Percentiles rank a stretch among this genome's conserved stretches.
Conservation (phyloP, 2,113 vertebrate species). For the Menura novaehollandiae region DNA sequence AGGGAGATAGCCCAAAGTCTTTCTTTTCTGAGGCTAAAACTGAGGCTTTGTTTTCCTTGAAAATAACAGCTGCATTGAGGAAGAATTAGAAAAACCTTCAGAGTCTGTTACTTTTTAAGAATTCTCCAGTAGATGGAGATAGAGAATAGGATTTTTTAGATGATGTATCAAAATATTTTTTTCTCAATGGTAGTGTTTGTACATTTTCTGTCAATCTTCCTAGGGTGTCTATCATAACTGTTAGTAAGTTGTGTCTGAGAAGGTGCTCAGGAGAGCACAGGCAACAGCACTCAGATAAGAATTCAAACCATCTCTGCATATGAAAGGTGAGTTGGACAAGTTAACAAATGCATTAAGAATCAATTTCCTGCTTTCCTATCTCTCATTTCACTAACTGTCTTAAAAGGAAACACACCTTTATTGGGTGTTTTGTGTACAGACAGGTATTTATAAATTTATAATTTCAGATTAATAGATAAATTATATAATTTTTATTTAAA, state of each 20-base stretch:
- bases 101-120: background rate
- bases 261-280: background rate
- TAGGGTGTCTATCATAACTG: background rate
- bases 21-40: background rate
- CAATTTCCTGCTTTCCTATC: background rate
- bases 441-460: background rate
- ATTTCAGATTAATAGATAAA: background rate
- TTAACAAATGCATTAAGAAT: background rate
- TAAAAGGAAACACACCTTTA: background rate
- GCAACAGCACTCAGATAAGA: background rate
- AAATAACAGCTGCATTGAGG: background rate
- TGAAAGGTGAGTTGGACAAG: background rate
- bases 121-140: conserved; percentile 36
- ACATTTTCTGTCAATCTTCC: background rate
- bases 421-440: background rate
- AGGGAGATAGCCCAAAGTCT: rapidly evolving
- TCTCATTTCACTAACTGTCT: background rate
- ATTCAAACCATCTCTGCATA: background rate
- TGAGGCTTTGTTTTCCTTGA: background rate
- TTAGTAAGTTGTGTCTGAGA: background rate
- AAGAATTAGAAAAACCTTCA: background rate
- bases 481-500: background rate
- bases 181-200: background rate
- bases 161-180: background rate
- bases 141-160: background rate